These are phyloP conservation scores for Platysternon megacephalum DNA, from an alignment of 2,113 vertebrate species.

Conservation along the genomic window DNA sequence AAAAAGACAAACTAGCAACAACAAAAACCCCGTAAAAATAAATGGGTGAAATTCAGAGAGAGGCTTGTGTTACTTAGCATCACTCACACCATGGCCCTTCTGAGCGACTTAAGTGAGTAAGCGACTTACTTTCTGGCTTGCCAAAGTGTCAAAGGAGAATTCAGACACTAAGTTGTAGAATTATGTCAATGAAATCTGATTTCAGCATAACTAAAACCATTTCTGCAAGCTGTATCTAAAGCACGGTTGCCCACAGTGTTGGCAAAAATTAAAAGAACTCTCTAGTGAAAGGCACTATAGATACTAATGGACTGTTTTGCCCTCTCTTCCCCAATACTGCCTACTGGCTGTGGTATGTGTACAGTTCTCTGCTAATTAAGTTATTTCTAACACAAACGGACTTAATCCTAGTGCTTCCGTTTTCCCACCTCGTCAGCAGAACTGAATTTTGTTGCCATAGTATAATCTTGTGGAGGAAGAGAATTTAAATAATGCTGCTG, in stretches of 20 bases:
- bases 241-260: neutral
- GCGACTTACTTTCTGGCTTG: slow-evolving; percentile 7
- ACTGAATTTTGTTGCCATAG: slow-evolving; percentile 81
- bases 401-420: slow-evolving; percentile 74
- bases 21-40: slow-evolving; percentile 56
- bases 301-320: slow-evolving; percentile 31
- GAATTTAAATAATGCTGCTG: slow-evolving; percentile 83
- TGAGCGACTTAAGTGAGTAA: neutral
- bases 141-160: slow-evolving; percentile 23
- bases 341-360: neutral
- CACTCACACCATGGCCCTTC: neutral
- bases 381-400: slow-evolving; percentile 72
- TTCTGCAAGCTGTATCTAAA: neutral
- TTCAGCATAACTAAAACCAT: slow-evolving; percentile 13
- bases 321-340: slow-evolving; percentile 49
- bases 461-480: slow-evolving; percentile 69
- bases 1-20: slow-evolving; percentile 41
- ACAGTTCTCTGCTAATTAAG: slow-evolving; percentile 61
- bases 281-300: neutral
- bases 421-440: slow-evolving; percentile 72
- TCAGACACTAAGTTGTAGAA: neutral
- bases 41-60: slow-evolving; percentile 24
- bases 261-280: slow-evolving; percentile 13
- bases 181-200: slow-evolving; percentile 31
- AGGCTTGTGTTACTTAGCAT: neutral